phyloP scores from a whole-genome alignment of 2,888 invertebrate genomes.

The Ormyrus rosae region DNA sequence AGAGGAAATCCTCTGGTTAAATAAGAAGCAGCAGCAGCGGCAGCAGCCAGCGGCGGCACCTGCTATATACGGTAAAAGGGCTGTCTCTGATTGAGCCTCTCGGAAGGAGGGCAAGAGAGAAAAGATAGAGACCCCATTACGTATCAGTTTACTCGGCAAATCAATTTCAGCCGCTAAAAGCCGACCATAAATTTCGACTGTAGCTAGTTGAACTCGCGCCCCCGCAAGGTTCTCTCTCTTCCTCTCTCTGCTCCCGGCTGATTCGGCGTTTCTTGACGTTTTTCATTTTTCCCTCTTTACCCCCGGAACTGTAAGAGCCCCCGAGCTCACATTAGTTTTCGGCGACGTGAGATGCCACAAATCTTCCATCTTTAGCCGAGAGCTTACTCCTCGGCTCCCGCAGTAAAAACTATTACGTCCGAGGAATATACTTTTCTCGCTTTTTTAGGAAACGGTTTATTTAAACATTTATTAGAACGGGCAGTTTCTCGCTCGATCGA shows the following conservation, averaged over 20 bases:
- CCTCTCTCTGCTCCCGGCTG: constrained; percentile 54
- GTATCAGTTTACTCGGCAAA: constrained; percentile 70
- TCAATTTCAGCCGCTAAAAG: constrained; percentile 69
- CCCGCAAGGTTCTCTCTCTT: constrained; percentile 42
- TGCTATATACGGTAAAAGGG: constrained; percentile 36
- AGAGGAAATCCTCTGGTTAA: constrained; percentile 54
- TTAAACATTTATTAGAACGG: neutral
- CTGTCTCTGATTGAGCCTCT: constrained; percentile 53
- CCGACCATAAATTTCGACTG: constrained; percentile 67
- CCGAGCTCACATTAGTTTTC: constrained; percentile 53
- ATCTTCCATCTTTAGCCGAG: constrained; percentile 42
- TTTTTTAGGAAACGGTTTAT: neutral
- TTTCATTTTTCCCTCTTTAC: constrained; percentile 58
- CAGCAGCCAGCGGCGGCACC: constrained; percentile 7
- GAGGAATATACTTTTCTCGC: neutral
- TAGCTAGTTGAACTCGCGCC: constrained; percentile 58
- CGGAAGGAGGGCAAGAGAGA: constrained; percentile 46
- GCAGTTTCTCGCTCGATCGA: neutral
- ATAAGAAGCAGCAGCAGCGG: constrained; percentile 44
- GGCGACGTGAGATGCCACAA: constrained; percentile 41
- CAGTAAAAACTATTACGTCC: constrained; percentile 23
- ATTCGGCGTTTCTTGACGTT: constrained; percentile 65
- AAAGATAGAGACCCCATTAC: constrained; percentile 64
- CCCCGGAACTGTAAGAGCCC: constrained; percentile 28
- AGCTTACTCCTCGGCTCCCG: neutral